These are phyloP conservation scores for Fregetta grallaria DNA, from an alignment of 2,113 vertebrate species.

Conservation along the genomic window DNA sequence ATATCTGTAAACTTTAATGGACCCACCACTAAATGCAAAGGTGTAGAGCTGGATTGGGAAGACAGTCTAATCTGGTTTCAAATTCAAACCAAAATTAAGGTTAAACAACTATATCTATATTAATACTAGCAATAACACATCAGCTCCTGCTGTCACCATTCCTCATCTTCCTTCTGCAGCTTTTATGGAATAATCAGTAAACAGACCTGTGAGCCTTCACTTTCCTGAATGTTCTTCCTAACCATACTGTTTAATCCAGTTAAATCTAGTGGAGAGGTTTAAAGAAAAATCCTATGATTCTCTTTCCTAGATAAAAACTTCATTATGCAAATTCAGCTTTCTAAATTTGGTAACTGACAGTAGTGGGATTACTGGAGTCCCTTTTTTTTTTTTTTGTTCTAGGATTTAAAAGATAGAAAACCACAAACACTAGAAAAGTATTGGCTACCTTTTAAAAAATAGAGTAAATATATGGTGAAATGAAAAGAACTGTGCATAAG, in stretches of 20 bases:
- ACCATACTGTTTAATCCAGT: background rate
- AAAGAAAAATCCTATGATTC: background rate
- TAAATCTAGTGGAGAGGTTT: background rate
- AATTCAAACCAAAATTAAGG: background rate
- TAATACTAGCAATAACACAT: background rate
- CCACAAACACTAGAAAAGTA: background rate
- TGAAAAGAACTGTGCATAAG: background rate
- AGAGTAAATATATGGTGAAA: background rate
- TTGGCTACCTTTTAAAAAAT: background rate
- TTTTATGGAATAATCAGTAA: background rate
- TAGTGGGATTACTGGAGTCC: background rate
- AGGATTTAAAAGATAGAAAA: background rate
- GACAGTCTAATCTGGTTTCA: background rate
- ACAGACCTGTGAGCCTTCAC: background rate
- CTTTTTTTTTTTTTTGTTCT: background rate
- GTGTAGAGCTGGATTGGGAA: background rate
- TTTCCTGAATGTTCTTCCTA: background rate
- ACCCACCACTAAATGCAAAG: background rate
- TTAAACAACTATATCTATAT: background rate
- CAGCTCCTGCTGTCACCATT: background rate
- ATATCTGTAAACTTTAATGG: background rate
- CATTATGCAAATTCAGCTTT: background rate
- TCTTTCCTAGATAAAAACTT: background rate
- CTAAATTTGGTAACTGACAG: background rate
- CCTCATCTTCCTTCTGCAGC: background rate